Conservation (phyloP, 2,113 vertebrate species). For the Hirundichthys speculiger region DNA sequence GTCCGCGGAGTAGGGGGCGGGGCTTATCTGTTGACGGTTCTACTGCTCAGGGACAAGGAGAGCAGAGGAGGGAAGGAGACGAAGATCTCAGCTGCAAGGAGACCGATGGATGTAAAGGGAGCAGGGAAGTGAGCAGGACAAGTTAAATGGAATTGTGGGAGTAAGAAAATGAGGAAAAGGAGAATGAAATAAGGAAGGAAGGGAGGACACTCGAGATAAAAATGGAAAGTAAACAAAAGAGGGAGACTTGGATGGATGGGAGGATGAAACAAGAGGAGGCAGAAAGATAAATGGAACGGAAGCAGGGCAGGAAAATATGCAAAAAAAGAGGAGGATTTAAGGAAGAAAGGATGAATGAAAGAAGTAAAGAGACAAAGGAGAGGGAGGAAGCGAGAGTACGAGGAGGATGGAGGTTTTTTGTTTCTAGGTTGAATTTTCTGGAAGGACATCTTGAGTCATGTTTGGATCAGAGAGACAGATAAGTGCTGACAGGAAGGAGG, state of each 20-base stretch:
- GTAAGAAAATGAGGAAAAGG: not conserved
- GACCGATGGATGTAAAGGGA: too few species aligned
- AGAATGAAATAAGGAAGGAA: not conserved
- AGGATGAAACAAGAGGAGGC: not conserved
- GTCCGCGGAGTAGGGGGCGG: not conserved
- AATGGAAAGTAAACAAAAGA: not conserved
- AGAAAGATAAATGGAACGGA: not conserved
- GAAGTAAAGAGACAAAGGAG: not conserved
- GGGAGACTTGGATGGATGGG: not conserved
- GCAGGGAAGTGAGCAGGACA: too few species aligned
- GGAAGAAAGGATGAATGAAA: not conserved
- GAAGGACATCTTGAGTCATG: not conserved
- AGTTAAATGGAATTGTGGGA: too few species aligned
- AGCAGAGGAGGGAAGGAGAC: not conserved
- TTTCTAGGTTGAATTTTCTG: not conserved
- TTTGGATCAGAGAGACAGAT: constrained; percentile 18
- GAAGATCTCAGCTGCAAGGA: too few species aligned
- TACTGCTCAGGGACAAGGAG: not conserved
- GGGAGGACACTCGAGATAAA: too few species aligned
- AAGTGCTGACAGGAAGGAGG: constrained; percentile 37
- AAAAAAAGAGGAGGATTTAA: not conserved
- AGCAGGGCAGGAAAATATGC: not conserved
- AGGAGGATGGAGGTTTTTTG: not conserved
- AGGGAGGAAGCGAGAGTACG: not conserved
- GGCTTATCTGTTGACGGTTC: not conserved